These are phyloP conservation scores for Nebria brevicollis DNA, from an alignment of 2,888 invertebrate genomes.

Conservation along the genomic window DNA sequence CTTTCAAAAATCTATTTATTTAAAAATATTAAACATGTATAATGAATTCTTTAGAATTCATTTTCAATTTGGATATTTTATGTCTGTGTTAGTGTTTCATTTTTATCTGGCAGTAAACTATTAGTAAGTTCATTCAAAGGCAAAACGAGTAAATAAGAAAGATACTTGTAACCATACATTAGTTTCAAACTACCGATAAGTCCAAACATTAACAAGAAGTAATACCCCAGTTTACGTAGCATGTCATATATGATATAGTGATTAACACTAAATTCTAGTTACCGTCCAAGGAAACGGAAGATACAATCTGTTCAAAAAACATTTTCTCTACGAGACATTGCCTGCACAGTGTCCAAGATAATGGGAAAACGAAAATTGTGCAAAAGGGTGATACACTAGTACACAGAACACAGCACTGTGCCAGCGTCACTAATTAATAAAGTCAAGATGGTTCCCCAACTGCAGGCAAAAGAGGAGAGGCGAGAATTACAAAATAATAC, in stretches of 20 bases:
- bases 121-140: slow-evolving; percentile 10
- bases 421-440: slow-evolving; percentile 40
- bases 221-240: slow-evolving; percentile 4
- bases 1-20: not conserved
- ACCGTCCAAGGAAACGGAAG: slow-evolving; percentile 15
- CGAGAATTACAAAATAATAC: slow-evolving; percentile 43
- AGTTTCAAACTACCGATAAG: slow-evolving; percentile 23
- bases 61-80: not conserved
- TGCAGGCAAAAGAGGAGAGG: slow-evolving; percentile 16
- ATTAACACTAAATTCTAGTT: slow-evolving; percentile 21
- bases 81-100: not conserved
- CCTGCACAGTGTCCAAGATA: slow-evolving; percentile 32
- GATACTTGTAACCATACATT: slow-evolving; percentile 9
- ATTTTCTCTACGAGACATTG: slow-evolving; percentile 2
- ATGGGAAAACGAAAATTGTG: slow-evolving; percentile 42
- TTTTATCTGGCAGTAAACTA: not conserved
- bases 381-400: slow-evolving; percentile 6
- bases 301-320: slow-evolving; percentile 33
- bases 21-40: no score
- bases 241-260: slow-evolving; percentile 12
- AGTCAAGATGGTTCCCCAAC: slow-evolving; percentile 39
- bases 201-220: slow-evolving; percentile 30
- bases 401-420: not conserved
- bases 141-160: slow-evolving; percentile 3
- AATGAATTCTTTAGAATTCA: no score